Base-by-base conservation (phyloP, 2,113 vertebrate genomes). In the Leptobrachium ailaonicum region DNA sequence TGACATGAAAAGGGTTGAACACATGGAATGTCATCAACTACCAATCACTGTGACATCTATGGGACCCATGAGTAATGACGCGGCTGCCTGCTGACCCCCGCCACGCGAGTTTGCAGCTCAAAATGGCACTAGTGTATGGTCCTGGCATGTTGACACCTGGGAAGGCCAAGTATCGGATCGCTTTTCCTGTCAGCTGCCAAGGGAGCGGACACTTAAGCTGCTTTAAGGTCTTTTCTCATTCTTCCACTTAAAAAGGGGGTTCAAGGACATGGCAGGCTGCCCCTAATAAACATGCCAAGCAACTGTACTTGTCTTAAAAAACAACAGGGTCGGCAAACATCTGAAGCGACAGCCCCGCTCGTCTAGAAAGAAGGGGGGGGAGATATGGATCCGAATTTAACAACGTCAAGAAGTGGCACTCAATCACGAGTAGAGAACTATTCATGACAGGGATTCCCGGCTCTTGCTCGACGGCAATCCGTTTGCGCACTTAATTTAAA, bases 161-260 rank as follows among this genome's bases (percentile, higher is more conserved):
- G 40, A 76, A 0, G 82, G 89, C 85, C 87, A 89, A 87, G 85
- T 56, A 2, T 74, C 85, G 88, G 88, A 93, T 94, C 90, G 54
- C 63, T 88, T 91, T 94, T 50, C 88, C 90, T 91, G 90, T 88
- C 92, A 94, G 91, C 93, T 93, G 91, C 73, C 0, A 73, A 75
- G 58, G 3, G 32, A 54, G 85, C 82, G n/a, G n/a, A 85, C 85
- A 90, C 87, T 91, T 90, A 86, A 92, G 90, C 92, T 91, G 88
- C 89, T 84, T 68, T 86, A 83, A 87, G 85, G 83, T 77, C 88
- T 32, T 32, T 32, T 92, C 90, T 91, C 89, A 87, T 90, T 91
- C 90, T 92, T 90, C 0, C 0, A 79, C 88, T 87, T 71, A 84
- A 89, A 90, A 90, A 73, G 85, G 86, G 85, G 89, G 87, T 83